Base-by-base conservation (phyloP, 1,140 invertebrate species). In the Musca vetustissima region DNA sequence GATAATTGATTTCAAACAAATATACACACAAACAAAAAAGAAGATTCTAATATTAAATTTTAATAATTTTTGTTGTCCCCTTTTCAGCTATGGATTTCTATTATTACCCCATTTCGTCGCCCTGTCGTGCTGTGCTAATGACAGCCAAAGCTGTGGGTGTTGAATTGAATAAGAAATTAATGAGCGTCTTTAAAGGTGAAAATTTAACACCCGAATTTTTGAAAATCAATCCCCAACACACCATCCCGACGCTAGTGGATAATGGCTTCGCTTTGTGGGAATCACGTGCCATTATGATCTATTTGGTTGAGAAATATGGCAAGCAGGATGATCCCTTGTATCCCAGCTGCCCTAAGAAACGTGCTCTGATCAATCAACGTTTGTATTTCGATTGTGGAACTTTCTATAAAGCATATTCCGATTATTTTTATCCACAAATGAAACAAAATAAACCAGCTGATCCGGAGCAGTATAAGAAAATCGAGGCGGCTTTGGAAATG, bases 321-420 rank as follows among this genome's bases (percentile, higher is more conserved):
- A 89, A 91, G 13, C 36, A 73, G 84, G 19, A 89, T 64, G 88
- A 87, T 73, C 81, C 83, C 2, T 81, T 92, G 1, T 92, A 90
- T 76, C 91, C 91, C 1, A 88, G 86, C 70, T 87, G 90, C 70
- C 83, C 87, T 0, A 86, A 89, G 72, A 76, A 87, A 67, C 85
- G 90, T 50, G 92, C 90, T 0, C 0, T 91, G 0, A 86, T 94
- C 1, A 89, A 94, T 76, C 88, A 91, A 70, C 84, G 90, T 68
- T 79, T 94, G 17, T 88, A 88, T 74, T 94, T 93, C 75, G 91
- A 93, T 73, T 75, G 88, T 69, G 88, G 88, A 22, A 87, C 85
- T 0, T 78, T 93, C 2, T 91, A 90, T 76, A 83, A 87, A 49
- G 80, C 86, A 48, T 87, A 89, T 61, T 71, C 73, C 4, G 84